Base-by-base conservation (phyloP, 2,113 vertebrate species). In the Acanthisitta chloris region DNA sequence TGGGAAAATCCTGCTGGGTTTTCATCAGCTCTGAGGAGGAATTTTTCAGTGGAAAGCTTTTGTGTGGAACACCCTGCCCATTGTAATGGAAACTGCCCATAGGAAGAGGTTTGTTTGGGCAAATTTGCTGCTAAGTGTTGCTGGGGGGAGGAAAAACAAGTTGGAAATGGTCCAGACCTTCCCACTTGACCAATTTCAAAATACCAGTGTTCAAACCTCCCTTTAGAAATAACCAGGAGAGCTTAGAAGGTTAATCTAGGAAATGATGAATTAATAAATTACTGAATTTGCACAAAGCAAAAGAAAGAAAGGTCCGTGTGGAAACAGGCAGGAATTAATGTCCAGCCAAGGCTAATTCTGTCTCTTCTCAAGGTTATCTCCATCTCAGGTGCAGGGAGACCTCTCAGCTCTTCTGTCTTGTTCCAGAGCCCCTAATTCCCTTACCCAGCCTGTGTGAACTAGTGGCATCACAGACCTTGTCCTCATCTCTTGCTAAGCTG, bases 31-130 rank as follows among this genome's bases (percentile, higher is more conserved):
- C 36, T 0, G 13, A 59, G 48, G 36, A 81, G 73, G 86, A 92
- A 86, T 89, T 87, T 95, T 96, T 58, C 72, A 72, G 72, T 94
- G 86, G 86, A 95, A 94, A 86, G 51, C 65, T 84, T 95, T 97
- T 94, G 86, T 95, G 80, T 96, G 92, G 88, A 66, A 95, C 91
- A 78, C 0, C 69, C 77, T 81, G 83, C 51, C 86, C 81, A 93
- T 95, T 94, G 91, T 92, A 74, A 91, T 86, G 91, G 94, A 51
- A 92, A 79, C 5, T 2, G 11, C 59, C 67, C 84, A 65, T 89
- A 91, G 92, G 96, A 97, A 96, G 77, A 87, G 83, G 86, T 92
- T 92, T 96, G 92, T 95, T 93, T 94, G 94, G 89, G 91, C 77
- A 90, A 66, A 78, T 90, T 83, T 94, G 70, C 88, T 96, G 80